Conservation (phyloP, 35 echinoderm and acorn worm species). For the Stichopus chloronotus region DNA sequence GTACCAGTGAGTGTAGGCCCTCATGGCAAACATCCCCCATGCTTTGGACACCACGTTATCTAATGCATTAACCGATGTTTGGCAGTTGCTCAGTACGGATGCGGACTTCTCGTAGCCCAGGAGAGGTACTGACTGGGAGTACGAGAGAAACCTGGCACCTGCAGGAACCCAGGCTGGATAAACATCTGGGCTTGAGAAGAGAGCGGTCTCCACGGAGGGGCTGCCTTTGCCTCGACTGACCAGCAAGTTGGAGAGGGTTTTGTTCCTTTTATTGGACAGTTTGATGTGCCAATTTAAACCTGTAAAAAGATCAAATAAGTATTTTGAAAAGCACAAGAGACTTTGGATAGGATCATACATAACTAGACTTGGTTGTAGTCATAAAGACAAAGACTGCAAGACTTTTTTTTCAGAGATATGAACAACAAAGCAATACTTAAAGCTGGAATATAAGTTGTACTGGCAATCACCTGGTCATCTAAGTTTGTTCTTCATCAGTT, state of each 20-base stretch:
- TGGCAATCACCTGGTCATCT: too few relatives aligned
- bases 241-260: slow-evolving; percentile 73
- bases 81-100: slow-evolving; percentile 80
- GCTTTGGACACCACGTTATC: slow-evolving; percentile 76
- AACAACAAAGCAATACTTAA: too few relatives aligned
- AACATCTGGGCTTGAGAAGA: slow-evolving; percentile 50
- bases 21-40: slow-evolving; percentile 96
- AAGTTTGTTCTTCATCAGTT: too few relatives aligned
- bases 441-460: too few relatives aligned
- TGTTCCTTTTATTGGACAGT: slow-evolving; percentile 56
- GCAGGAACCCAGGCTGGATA: slow-evolving; percentile 83
- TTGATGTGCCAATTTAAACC: slow-evolving; percentile 91
- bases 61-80: slow-evolving; percentile 63
- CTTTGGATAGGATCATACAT: not conserved
- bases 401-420: not conserved
- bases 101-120: slow-evolving; percentile 79
- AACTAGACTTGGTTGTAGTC: not conserved
- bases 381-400: not conserved
- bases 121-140: slow-evolving; percentile 59
- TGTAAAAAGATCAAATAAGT: slow-evolving; percentile 49
- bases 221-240: slow-evolving; percentile 77
- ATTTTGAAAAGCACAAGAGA: not conserved
- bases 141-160: slow-evolving; percentile 44
- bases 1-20: slow-evolving; percentile 98
- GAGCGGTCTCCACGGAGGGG: slow-evolving; percentile 1